Percentiles rank a stretch among this genome's conserved stretches.
phyloP scores from a whole-genome alignment of 2,888 invertebrate genomes.

The Drosophila algonquin region DNA sequence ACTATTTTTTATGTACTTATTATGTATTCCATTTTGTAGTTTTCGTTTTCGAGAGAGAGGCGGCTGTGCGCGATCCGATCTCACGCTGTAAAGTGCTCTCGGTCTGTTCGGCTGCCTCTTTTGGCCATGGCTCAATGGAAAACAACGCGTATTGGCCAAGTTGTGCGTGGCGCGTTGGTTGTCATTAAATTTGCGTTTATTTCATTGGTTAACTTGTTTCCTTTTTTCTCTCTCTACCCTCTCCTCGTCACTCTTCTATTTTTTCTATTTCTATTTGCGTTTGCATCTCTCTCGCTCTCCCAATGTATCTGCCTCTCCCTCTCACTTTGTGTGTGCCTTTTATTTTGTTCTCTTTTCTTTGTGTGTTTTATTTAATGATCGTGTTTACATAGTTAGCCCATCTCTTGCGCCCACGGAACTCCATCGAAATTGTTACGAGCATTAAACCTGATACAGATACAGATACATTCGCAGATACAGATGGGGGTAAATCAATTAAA shows the following conservation, averaged over 20 bases:
- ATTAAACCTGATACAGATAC: slow-evolving; percentile 7
- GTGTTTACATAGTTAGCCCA: slow-evolving; percentile 69
- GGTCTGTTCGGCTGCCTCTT: slow-evolving; percentile 22
- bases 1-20: slow-evolving; percentile 45
- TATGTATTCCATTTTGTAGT: slow-evolving; percentile 64
- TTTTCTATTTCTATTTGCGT: slow-evolving; percentile 50
- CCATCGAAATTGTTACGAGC: slow-evolving; percentile 11
- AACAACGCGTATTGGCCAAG: slow-evolving; percentile 74
- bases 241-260: slow-evolving; percentile 16
- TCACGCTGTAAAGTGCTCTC: slow-evolving; percentile 31
- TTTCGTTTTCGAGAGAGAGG: slow-evolving; percentile 46
- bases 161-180: slow-evolving; percentile 63
- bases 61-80: slow-evolving; percentile 10
- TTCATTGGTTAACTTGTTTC: slow-evolving; percentile 79
- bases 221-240: slow-evolving; percentile 28
- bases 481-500: slow-evolving; percentile 26
- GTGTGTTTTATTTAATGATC: slow-evolving; percentile 69
- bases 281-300: slow-evolving; percentile 34
- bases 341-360: slow-evolving; percentile 43
- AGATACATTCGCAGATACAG: not conserved
- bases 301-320: slow-evolving; percentile 15
- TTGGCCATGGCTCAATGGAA: slow-evolving; percentile 49
- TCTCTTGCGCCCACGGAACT: slow-evolving; percentile 64
- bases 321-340: slow-evolving; percentile 21
- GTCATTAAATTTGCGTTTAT: slow-evolving; percentile 80